Percentiles rank a stretch among this genome's conserved stretches.
Conservation (phyloP, 2,113 vertebrate genomes). For the Menidia beryllina region DNA sequence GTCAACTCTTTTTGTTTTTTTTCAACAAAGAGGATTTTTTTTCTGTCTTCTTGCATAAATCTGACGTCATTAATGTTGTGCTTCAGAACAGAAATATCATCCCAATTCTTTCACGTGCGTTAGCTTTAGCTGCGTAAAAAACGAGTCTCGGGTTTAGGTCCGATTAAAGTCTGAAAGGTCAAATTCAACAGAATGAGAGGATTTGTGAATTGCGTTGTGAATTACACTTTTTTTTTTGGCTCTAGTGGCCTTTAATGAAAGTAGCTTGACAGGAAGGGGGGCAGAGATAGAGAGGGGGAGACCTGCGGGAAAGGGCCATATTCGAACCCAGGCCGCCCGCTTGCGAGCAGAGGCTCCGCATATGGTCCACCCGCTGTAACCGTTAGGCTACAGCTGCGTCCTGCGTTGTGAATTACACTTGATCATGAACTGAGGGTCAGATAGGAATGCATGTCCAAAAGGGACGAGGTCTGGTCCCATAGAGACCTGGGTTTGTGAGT, state of each 20-base stretch:
- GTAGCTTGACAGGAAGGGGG: no score
- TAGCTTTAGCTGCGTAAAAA: not conserved
- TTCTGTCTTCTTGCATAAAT: not conserved
- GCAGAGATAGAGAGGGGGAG: no score
- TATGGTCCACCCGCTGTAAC: no score
- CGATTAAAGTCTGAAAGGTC: not conserved
- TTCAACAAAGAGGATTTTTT: not conserved
- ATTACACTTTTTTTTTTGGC: no score
- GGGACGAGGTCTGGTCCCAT: slow-evolving; percentile 55
- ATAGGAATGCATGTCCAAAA: slow-evolving; percentile 15
- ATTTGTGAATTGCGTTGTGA: slow-evolving; percentile 39
- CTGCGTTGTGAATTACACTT: slow-evolving; percentile 43
- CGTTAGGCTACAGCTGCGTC: no score
- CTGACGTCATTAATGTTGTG: not conserved
- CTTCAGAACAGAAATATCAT: no score
- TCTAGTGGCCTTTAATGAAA: no score
- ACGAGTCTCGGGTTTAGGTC: not conserved
- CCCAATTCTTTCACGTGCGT: slow-evolving; percentile 3
- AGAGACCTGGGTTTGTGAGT: slow-evolving; percentile 36
- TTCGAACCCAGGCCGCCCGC: no score
- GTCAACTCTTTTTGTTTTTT: not conserved
- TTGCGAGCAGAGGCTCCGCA: no score
- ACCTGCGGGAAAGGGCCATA: no score
- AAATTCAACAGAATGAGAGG: slow-evolving; percentile 6
- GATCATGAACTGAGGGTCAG: slow-evolving; percentile 25